Base-by-base conservation (phyloP, 2,113 vertebrate species). In the Tylochromis polylepis region DNA sequence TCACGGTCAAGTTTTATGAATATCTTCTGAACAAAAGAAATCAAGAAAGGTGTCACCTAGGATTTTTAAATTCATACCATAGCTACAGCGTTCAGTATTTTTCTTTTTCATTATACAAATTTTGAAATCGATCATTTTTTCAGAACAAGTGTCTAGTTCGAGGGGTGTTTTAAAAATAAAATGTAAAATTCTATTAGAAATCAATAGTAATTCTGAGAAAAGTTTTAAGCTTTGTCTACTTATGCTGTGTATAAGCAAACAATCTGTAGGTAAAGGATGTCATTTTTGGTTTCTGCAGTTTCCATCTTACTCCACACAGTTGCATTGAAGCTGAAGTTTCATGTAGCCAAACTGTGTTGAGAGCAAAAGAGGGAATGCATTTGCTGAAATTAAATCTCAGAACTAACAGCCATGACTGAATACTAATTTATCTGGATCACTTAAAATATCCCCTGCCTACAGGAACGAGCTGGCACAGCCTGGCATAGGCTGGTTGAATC, bases 291-390 rank as follows among this genome's bases (percentile, higher is more conserved):
- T 27, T 46, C 67, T 46, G 41, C 8, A 27, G 5, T 15, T 18
- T 72, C 41, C 41, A 27, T 46, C 46, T 72, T 41, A 11, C 9
- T 72, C 8, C 38, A 46, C 38, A 16, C 65, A 16, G 65, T 72
- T 0, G 1, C 14, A 43, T 24, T 72, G n/a, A 46, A 72, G 38
- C n/a, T 2, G 38, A 43, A 43, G 3, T 70, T 0, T 8, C 3
- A 2, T 43, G 65, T 41, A 43, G 65, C 38, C n/a, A 24, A 67
- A 67, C 36, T 5, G 43, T 46, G 14, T 72, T 72, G 38, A 15
- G 38, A 0, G 8, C 38, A 46, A 46, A 72, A 3, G 67, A 11
- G 41, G 46, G 15, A 49, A 16, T 18, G 15, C 15, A 7, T 18
- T 49, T 16, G 46, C 2, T 16, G 15, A 41, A 22, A 9, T 41